Conservation (phyloP, 2,113 vertebrate species). For the Thalassoma bifasciatum region DNA sequence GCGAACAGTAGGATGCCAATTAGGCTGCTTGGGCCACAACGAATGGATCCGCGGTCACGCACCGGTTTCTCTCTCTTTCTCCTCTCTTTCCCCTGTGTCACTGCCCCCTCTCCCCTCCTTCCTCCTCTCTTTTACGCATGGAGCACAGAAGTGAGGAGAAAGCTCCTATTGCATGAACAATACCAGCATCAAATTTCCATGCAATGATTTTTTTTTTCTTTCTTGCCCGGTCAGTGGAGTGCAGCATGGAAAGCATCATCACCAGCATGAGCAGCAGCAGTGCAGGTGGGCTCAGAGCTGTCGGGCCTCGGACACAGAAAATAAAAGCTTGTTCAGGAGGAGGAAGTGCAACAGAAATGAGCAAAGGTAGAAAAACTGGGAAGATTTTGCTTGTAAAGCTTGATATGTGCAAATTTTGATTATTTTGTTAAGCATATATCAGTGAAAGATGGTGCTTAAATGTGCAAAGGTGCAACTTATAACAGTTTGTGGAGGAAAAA, state of each 20-base stretch:
- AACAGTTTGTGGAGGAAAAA: neutral
- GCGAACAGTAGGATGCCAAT: slow-evolving; percentile 80
- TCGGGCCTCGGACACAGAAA: neutral
- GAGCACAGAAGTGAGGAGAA: slow-evolving; percentile 41
- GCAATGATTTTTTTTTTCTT: slow-evolving; percentile 53
- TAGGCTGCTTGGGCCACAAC: slow-evolving; percentile 74
- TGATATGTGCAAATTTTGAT: neutral
- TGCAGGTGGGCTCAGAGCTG: slow-evolving; percentile 45
- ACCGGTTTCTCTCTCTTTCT: slow-evolving; percentile 57
- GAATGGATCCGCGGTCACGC: slow-evolving; percentile 70
- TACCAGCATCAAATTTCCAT: slow-evolving; percentile 66
- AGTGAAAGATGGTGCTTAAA: too few relatives aligned
- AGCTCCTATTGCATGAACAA: slow-evolving; percentile 68
- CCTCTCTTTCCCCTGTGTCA: neutral
- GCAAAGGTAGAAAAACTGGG: neutral
- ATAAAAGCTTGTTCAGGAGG: neutral
- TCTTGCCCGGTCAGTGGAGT: slow-evolving; percentile 38
- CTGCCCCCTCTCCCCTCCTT: neutral
- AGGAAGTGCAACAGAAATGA: neutral
- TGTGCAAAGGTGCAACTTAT: neutral
- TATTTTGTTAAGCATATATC: neutral
- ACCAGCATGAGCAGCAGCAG: slow-evolving; percentile 20
- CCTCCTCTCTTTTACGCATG: neutral
- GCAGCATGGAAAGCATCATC: slow-evolving; percentile 50
- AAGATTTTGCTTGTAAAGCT: neutral